A percentile compares a stretch with the other conserved stretches of the same genome.
phyloP scores from a whole-genome alignment of 1,140 invertebrate species.

The Drosophila tropicalis region DNA sequence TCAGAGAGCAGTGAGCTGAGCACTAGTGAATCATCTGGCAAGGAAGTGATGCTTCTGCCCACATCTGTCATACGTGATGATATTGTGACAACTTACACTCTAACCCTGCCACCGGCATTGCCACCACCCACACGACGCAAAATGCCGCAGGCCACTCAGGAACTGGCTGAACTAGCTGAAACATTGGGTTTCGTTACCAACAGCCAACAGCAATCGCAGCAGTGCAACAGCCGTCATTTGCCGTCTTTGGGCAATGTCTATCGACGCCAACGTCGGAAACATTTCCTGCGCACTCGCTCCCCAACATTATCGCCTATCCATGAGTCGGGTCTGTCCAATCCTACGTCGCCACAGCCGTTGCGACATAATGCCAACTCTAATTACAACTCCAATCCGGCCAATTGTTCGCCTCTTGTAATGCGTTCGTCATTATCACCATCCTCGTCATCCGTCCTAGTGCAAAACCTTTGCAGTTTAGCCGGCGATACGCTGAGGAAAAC shows the following conservation, averaged over 20 bases:
- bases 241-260: constrained; percentile 67
- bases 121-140: constrained; percentile 84
- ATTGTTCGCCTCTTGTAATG: constrained; percentile 50
- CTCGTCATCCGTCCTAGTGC: constrained; percentile 52
- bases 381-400: constrained; percentile 60
- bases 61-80: constrained; percentile 82
- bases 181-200: constrained; percentile 79
- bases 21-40: constrained; percentile 59
- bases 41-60: constrained; percentile 74
- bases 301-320: constrained; percentile 88
- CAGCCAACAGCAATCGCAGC: constrained; percentile 29
- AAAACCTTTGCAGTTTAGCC: constrained; percentile 64
- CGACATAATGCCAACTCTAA: constrained; percentile 44
- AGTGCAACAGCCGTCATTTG: constrained; percentile 46
- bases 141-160: constrained; percentile 79
- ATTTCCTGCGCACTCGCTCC: constrained; percentile 84
- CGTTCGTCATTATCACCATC: constrained; percentile 22
- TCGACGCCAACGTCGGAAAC: constrained; percentile 83
- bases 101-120: constrained; percentile 83
- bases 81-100: constrained; percentile 64
- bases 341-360: constrained; percentile 86
- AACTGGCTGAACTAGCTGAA: constrained; percentile 84
- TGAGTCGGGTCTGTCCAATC: constrained; percentile 89
- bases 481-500: constrained; percentile 61
- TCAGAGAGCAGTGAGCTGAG: constrained; percentile 71